phyloP scores from a whole-genome alignment of 2,888 invertebrate species.

The Drosophila prostipennis region DNA sequence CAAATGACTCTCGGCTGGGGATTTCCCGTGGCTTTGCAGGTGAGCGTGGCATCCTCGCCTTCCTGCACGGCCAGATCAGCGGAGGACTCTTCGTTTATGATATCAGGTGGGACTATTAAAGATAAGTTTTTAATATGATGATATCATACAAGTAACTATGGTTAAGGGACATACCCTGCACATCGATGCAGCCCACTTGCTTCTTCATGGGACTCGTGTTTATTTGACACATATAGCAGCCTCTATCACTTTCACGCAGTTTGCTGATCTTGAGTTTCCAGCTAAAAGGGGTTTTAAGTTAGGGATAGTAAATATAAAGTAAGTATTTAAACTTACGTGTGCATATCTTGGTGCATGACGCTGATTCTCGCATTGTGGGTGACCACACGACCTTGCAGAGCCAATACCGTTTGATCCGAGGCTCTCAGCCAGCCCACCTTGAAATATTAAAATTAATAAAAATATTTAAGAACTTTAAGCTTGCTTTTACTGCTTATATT shows the following conservation, averaged over 20 bases:
- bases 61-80: conserved; percentile 91
- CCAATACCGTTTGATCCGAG: conserved; percentile 95
- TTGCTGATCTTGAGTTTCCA: conserved; percentile 93
- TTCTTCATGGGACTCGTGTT: conserved; percentile 95
- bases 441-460: neutral
- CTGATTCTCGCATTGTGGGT: conserved; percentile 93
- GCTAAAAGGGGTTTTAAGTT: conserved; percentile 10
- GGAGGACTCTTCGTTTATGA: conserved; percentile 90
- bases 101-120: conserved; percentile 90
- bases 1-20: conserved; percentile 92
- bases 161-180: conserved; percentile 88
- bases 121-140: fast-evolving
- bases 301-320: no score
- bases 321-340: conserved; percentile 85
- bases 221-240: conserved; percentile 97
- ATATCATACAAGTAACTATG: no score
- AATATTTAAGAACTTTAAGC: no score
- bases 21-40: conserved; percentile 92
- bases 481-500: no score
- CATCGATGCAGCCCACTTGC: conserved; percentile 94
- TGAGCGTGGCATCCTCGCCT: conserved; percentile 90
- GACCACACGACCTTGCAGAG: conserved; percentile 92
- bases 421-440: conserved; percentile 96
- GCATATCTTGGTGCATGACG: conserved; percentile 92
- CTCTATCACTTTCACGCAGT: conserved; percentile 91